Evolutionary conservation across 2,888 invertebrate genomes (phyloP).

Genomic region (Athalia rosae): DNA sequence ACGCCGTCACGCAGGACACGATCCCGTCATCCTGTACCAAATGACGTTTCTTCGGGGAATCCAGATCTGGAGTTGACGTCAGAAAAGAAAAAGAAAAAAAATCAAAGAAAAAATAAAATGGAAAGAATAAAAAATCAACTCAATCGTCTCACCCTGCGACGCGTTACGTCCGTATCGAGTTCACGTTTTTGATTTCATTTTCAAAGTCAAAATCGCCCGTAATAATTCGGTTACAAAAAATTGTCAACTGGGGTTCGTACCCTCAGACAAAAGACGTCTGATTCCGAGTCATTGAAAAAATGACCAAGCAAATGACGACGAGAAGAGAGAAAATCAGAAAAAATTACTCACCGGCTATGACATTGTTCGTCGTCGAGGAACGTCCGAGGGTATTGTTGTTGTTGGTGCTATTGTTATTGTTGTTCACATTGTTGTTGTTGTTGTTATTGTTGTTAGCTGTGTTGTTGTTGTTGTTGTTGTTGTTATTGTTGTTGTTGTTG

Average conservation of each 20-base stretch:
- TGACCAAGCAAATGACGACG: too few relatives aligned
- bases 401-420: conserved; percentile 44
- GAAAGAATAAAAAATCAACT: too few relatives aligned
- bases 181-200: too few relatives aligned
- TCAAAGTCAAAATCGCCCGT: too few relatives aligned
- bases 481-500: conserved; percentile 49
- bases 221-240: too few relatives aligned
- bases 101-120: too few relatives aligned
- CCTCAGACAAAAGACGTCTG: too few relatives aligned
- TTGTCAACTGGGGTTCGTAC: too few relatives aligned
- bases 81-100: conserved; percentile 25
- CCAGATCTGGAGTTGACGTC: conserved; percentile 60
- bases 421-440: conserved; percentile 46
- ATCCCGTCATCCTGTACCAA: conserved; percentile 68
- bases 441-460: conserved; percentile 45
- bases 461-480: conserved; percentile 42
- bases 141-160: not conserved
- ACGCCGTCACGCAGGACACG: conserved; percentile 70
- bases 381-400: conserved; percentile 58
- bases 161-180: too few relatives aligned
- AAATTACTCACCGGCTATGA: conserved; percentile 67
- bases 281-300: too few relatives aligned
- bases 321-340: not conserved
- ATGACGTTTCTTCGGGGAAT: conserved; percentile 65
- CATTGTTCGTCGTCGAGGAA: conserved; percentile 65